These are phyloP conservation scores for Antechinus flavipes DNA, from an alignment of 2,113 vertebrate species.

Conservation along the genomic window DNA sequence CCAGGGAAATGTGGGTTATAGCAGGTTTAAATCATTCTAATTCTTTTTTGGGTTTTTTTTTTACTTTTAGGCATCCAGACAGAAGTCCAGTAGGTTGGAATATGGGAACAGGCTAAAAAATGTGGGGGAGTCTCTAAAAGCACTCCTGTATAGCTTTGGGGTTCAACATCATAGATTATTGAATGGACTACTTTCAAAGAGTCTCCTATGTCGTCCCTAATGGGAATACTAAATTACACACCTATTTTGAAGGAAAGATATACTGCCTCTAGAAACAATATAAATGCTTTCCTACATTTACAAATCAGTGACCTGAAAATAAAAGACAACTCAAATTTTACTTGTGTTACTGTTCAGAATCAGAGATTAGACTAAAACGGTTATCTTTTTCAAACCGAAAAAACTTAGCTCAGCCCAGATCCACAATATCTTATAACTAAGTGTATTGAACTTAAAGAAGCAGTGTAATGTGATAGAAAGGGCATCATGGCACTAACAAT, in stretches of 20 bases:
- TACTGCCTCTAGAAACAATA: background rate
- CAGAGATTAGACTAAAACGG: background rate
- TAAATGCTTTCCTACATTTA: background rate
- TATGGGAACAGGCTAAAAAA: constrained; percentile 38
- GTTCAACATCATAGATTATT: background rate
- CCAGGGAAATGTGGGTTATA: constrained; percentile 7
- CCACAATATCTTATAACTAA: background rate
- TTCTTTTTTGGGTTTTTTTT: background rate
- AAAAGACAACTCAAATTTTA: background rate
- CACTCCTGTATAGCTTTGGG: constrained; percentile 52
- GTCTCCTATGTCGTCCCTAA: constrained; percentile 18
- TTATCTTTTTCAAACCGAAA: constrained; percentile 39
- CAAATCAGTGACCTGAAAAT: constrained; percentile 42
- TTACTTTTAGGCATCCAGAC: constrained; percentile 23
- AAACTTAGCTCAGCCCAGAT: constrained; percentile 22
- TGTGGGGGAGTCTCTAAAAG: constrained; percentile 17
- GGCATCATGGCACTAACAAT: background rate
- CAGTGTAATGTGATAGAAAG: background rate
- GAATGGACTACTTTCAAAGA: constrained; percentile 67
- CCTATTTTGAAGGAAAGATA: background rate
- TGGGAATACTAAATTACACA: background rate
- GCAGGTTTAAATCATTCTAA: background rate
- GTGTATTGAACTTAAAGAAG: constrained; percentile 6
- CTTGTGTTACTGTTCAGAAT: constrained; percentile 35
- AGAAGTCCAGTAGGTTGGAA: constrained; percentile 51